Base-by-base conservation (phyloP, 2,113 vertebrate species). In the Ursus arctos region DNA sequence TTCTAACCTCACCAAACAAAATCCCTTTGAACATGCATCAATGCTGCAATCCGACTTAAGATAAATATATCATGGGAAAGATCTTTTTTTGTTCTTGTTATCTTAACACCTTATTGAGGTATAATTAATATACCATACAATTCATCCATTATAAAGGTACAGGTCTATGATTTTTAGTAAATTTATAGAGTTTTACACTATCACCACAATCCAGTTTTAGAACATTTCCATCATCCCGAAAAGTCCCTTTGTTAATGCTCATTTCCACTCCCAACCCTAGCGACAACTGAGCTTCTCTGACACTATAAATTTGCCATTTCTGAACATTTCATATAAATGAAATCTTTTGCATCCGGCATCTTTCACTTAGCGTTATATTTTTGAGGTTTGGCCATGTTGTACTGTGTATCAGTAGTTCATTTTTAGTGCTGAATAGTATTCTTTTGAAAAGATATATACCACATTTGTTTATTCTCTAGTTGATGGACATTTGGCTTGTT, bases 131-230 rank as follows among this genome's bases (percentile, higher is more conserved):
- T 57, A 63, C 28, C 24, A 40, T 88, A 94, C 85, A 71, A 72
- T 65, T 63, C 31, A 88, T 11, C 6, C 3, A 83, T 43, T 92
- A 8, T 81, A 80, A 87, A 4, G 1, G 9, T 88, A 69, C 0
- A 65, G 7, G 63, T 89, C 13, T 69, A 61, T 91, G 31, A 92
- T 51, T 74, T 97, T 88, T 90, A 85, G 36, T 81, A 92, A 90
- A 53, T 90, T 43, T 94, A 43, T 69, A 88, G n/a, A 88, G 43
- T 84, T 93, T 31, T 80, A n/a, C 33, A 77, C 24, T 96, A 53
- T 90, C 15, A 59, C 33, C 31, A 51, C 51, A 79, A 67, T 95
- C 69, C 8, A 76, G 0, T 59, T 85, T 88, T 91, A 77, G 63
- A 94, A 67, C 18, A 69, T 96, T 93, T 82, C 55, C 36, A 57